Evolutionary conservation across 2,113 vertebrate species (phyloP).

Genomic region (Montifringilla adamsi): DNA sequence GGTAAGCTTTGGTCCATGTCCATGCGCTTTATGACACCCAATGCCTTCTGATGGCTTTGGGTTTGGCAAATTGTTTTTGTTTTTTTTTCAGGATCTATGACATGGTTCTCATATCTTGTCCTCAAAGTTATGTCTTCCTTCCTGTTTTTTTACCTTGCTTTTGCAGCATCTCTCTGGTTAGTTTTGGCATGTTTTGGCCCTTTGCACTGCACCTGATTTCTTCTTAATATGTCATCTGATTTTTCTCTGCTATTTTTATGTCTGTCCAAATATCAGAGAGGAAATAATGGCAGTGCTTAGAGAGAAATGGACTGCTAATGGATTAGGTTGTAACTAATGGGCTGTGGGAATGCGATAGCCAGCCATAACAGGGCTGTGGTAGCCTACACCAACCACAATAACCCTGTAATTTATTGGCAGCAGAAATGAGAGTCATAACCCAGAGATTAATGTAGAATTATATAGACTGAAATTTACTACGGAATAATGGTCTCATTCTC

Average conservation of each 20-base stretch:
- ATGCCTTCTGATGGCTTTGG: too few species aligned
- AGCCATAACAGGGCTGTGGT: background rate
- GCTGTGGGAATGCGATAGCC: background rate
- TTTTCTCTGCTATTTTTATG: background rate
- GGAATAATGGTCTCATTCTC: slow-evolving; percentile 11
- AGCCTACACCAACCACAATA: background rate
- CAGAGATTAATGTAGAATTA: background rate
- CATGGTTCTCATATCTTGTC: too few species aligned
- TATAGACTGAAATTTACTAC: background rate
- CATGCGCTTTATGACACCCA: too few species aligned
- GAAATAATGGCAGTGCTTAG: background rate
- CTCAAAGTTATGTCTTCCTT: too few species aligned
- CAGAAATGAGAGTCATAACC: slow-evolving; percentile 11
- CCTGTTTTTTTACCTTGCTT: too few species aligned
- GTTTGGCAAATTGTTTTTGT: too few species aligned
- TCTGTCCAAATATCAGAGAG: background rate
- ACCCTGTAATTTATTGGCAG: slow-evolving; percentile 19
- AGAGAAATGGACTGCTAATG: background rate
- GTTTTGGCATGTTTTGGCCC: too few species aligned
- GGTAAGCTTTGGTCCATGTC: too few species aligned
- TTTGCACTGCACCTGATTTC: too few species aligned
- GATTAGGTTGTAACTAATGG: background rate
- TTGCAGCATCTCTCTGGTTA: too few species aligned
- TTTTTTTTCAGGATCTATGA: too few species aligned
- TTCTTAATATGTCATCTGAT: background rate